These are phyloP conservation scores for Mormyrus iriodes DNA, from an alignment of 2,113 vertebrate species.

Conservation along the genomic window DNA sequence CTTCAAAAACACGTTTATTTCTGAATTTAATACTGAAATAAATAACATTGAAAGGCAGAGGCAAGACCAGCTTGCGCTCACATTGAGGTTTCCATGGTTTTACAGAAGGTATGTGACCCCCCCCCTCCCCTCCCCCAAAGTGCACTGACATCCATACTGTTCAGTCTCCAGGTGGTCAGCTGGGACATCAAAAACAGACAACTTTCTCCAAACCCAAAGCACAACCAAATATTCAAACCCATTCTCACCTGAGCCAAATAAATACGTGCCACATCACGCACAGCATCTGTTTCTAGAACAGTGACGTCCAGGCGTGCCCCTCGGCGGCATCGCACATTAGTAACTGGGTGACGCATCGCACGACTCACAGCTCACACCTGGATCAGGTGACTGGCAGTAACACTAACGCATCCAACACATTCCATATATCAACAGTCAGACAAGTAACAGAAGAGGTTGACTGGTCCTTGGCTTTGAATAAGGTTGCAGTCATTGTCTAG, in stretches of 20 bases:
- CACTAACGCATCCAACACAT: background rate
- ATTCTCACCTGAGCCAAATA: background rate
- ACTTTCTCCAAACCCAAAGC: background rate
- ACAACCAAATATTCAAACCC: background rate
- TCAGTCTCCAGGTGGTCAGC: background rate
- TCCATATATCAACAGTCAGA: background rate
- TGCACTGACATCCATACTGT: background rate
- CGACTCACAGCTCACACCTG: background rate
- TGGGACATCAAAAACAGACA: background rate
- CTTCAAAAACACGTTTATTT: background rate
- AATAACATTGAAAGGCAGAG: slow-evolving; percentile 13
- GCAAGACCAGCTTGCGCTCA: slow-evolving; percentile 47
- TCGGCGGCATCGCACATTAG: background rate
- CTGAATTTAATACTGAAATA: slow-evolving; percentile 30
- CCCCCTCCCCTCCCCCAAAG: background rate
- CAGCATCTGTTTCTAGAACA: background rate
- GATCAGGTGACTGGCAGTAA: slow-evolving; percentile 1
- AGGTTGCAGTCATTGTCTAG: background rate
- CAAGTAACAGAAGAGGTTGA: background rate
- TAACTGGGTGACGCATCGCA: background rate
- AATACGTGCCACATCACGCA: background rate
- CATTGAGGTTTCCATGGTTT: slow-evolving; percentile 13
- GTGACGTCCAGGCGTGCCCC: background rate
- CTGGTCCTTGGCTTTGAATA: background rate
- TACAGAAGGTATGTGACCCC: background rate